Percentiles rank a stretch among this genome's conserved stretches.
Evolutionary conservation across 2,797 vertebrate genomes (phyloP).

Genomic region (Schizopygopsis malacanthus): DNA sequence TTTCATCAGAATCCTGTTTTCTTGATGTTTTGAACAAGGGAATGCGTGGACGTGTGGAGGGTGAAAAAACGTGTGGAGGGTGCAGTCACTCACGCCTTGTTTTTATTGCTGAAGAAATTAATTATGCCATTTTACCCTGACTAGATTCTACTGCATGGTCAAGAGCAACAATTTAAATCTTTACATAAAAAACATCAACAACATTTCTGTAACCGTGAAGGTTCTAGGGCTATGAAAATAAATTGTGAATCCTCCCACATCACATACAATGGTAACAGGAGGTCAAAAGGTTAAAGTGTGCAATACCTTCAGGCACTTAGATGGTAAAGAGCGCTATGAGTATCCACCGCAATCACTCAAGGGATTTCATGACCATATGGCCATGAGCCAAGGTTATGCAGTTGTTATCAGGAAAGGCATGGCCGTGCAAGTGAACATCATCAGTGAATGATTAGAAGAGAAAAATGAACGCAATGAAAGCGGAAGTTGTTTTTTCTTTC

Average conservation of each 20-base stretch:
- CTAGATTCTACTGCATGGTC: neutral
- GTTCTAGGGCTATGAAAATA: slow-evolving; percentile 11
- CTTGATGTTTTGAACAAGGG: neutral
- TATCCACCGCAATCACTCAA: slow-evolving; percentile 24
- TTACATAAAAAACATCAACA: neutral
- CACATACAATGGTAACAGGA: slow-evolving; percentile 14
- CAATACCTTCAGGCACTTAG: slow-evolving; percentile 20
- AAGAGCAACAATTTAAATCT: neutral
- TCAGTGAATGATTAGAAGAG: slow-evolving; percentile 14
- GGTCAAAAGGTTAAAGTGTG: slow-evolving; percentile 49
- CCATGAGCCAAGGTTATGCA: slow-evolving; percentile 45
- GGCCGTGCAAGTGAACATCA: slow-evolving; percentile 23
- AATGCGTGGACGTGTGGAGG: neutral
- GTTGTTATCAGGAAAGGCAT: slow-evolving; percentile 22
- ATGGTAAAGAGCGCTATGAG: slow-evolving; percentile 28
- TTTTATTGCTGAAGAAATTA: neutral
- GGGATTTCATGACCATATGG: slow-evolving; percentile 22
- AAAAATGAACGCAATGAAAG: neutral
- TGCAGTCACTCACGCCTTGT: neutral
- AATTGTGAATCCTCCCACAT: slow-evolving; percentile 9
- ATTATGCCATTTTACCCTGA: neutral
- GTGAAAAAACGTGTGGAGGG: neutral
- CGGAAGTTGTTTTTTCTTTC: neutral
- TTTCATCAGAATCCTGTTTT: neutral
- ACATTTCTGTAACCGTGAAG: neutral